These are phyloP conservation scores for Cheilosia scutellata DNA, from an alignment of 2,888 invertebrate species.

Conservation along the genomic window DNA sequence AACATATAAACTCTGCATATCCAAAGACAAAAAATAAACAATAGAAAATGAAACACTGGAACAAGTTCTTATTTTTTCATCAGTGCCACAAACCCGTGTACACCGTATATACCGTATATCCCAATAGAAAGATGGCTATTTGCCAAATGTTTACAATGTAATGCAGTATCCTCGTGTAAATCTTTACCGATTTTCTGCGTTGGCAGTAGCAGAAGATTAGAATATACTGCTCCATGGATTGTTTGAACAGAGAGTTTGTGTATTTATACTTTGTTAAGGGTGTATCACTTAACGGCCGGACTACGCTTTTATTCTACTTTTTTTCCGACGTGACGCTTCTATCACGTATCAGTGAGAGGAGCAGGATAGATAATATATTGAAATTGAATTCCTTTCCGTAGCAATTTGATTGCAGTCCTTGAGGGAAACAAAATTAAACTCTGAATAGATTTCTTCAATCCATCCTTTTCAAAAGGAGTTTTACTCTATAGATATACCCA, in stretches of 20 bases:
- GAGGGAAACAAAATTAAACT: slow-evolving; percentile 2
- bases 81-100: neutral
- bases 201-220: slow-evolving; percentile 25
- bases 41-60: neutral
- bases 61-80: neutral
- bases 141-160: slow-evolving; percentile 30
- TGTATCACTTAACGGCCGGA: slow-evolving; percentile 1
- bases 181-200: neutral
- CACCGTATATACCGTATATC: neutral
- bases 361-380: slow-evolving; percentile 8
- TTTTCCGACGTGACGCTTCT: neutral
- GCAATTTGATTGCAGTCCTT: slow-evolving; percentile 1
- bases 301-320: neutral
- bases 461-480: neutral
- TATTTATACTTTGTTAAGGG: neutral
- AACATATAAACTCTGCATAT: slow-evolving; percentile 55
- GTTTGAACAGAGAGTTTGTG: slow-evolving; percentile 1
- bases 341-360: slow-evolving; percentile 4
- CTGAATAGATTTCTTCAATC: neutral
- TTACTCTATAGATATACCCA: neutral
- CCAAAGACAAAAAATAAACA: slow-evolving; percentile 39
- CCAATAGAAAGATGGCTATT: neutral
- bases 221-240: slow-evolving; percentile 31
- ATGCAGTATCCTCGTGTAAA: neutral
- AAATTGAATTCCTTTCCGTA: slow-evolving; percentile 15